These are phyloP conservation scores for Zoanthus solanderi DNA, from an alignment of 92 coral and sea anemone species.

Conservation along the genomic window DNA sequence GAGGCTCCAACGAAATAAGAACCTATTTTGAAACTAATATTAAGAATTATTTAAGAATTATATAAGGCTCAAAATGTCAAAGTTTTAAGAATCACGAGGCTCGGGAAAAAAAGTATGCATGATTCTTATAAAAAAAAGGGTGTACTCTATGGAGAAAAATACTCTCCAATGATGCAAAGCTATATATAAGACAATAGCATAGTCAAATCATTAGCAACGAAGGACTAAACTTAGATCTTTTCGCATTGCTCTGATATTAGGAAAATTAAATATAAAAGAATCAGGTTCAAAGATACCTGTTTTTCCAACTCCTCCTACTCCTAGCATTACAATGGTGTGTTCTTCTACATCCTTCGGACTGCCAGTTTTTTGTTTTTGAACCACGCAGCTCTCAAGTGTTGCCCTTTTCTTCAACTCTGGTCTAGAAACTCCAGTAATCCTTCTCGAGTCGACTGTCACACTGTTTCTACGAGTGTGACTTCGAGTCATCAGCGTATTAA, in stretches of 20 bases:
- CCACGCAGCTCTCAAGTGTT: neutral
- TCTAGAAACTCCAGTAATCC: neutral
- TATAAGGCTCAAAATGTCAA: no score
- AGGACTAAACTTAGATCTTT: neutral
- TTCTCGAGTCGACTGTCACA: neutral
- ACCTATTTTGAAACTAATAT: no score
- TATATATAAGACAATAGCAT: no score
- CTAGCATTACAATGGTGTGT: slow-evolving; percentile 85
- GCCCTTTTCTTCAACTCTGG: slow-evolving; percentile 36
- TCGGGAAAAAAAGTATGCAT: no score
- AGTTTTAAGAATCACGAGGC: no score
- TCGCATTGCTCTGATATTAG: neutral
- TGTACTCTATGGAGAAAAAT: no score
- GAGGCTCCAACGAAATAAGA: no score
- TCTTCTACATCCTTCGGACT: slow-evolving; percentile 65
- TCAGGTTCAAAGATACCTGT: slow-evolving; percentile 68
- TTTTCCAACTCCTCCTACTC: slow-evolving; percentile 95
- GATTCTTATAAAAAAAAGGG: no score
- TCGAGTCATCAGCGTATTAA: neutral
- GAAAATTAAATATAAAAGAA: neutral
- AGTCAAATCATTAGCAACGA: neutral
- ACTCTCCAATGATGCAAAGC: neutral
- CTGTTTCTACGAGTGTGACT: slow-evolving; percentile 20
- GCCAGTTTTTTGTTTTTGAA: neutral
- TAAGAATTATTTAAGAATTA: no score